Conservation (phyloP, 2,113 vertebrate species). For the Siniperca chuatsi region DNA sequence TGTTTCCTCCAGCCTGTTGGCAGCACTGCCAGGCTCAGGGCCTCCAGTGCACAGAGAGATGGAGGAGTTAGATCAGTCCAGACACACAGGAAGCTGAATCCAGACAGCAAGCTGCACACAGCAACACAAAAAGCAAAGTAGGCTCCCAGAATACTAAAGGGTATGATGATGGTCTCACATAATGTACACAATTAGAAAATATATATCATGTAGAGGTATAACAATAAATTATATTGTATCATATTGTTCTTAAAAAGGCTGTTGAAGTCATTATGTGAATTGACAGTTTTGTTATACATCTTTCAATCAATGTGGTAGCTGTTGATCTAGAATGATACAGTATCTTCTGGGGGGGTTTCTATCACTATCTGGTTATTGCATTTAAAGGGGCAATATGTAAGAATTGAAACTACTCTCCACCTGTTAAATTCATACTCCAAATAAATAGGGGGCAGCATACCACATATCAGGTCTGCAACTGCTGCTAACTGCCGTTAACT, state of each 20-base stretch:
- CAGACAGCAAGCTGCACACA: slow-evolving; percentile 25
- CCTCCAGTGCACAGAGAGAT: slow-evolving; percentile 41
- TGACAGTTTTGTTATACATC: neutral
- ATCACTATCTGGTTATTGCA: neutral
- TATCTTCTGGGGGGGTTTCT: neutral
- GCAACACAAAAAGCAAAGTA: slow-evolving; percentile 19
- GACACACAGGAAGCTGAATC: slow-evolving; percentile 41
- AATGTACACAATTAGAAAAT: neutral
- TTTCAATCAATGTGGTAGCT: neutral
- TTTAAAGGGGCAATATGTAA: neutral
- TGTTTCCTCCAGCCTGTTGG: slow-evolving; percentile 66
- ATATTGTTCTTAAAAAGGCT: neutral
- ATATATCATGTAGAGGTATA: neutral
- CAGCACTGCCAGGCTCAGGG: slow-evolving; percentile 56
- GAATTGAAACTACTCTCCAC: too few relatives aligned
- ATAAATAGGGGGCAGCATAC: too few relatives aligned
- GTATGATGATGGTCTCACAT: neutral
- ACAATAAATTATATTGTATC: neutral
- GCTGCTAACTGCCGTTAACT: too few relatives aligned
- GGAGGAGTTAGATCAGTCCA: slow-evolving; percentile 53
- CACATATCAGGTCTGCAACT: too few relatives aligned
- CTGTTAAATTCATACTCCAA: too few relatives aligned
- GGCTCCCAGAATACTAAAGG: slow-evolving; percentile 29
- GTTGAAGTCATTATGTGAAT: neutral
- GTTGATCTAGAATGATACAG: neutral